Percentiles rank a stretch among this genome's conserved stretches.
These are phyloP conservation scores for Hydrolagus affinis DNA, from an alignment of 2,113 vertebrate species.

Conservation along the genomic window DNA sequence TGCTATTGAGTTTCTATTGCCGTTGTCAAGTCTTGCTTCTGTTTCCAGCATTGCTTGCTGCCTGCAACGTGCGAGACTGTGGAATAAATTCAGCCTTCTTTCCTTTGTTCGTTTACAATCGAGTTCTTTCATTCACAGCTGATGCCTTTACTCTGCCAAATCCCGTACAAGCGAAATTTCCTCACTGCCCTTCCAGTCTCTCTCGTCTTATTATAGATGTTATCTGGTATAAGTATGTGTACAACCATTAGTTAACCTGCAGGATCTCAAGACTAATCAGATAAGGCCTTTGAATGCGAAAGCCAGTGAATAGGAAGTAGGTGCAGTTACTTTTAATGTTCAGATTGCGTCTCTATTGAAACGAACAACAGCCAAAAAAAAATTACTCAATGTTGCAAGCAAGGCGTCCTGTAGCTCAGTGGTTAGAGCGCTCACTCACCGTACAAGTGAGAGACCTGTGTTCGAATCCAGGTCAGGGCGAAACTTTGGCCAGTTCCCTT, in stretches of 20 bases:
- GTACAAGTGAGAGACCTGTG: no score
- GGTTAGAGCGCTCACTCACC: no score
- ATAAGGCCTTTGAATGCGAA: neutral
- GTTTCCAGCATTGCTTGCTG: neutral
- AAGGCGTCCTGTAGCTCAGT: no score
- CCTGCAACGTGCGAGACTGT: neutral
- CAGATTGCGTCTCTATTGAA: no score
- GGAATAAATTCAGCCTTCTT: neutral
- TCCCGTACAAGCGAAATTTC: neutral
- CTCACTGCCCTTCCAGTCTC: neutral
- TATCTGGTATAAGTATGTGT: conserved; percentile 9
- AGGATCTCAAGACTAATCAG: neutral
- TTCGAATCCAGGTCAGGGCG: no score
- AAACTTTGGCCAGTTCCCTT: no score
- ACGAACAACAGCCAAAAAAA: neutral
- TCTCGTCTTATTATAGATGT: neutral
- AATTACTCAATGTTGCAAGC: no score
- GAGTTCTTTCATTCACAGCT: neutral
- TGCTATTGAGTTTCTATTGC: neutral
- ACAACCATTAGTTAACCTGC: neutral
- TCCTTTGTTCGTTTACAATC: conserved; percentile 3
- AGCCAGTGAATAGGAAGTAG: neutral
- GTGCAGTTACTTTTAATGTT: neutral
- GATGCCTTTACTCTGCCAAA: neutral
- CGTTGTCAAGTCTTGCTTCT: neutral